Evolutionary conservation across 2,888 invertebrate species (phyloP), one percentile per base, ranked within the genome.

Genomic region (Gymnosoma rotundatum): DNA sequence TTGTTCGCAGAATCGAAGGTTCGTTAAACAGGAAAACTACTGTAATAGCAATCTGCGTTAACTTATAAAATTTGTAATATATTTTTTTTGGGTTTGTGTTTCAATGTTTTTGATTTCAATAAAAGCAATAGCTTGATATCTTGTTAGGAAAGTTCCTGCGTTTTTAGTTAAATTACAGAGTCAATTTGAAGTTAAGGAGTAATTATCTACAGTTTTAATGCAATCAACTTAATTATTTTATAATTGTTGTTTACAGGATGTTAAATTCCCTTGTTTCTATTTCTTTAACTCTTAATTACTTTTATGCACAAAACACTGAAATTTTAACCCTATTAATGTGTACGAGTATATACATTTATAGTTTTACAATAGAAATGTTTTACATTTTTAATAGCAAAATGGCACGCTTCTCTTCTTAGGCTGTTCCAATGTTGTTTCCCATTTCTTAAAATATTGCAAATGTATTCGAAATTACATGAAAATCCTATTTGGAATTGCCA

Each of bases 391-490:
- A 66, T 70, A 72, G 21, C 25, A 66, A 72, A 38, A 42, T 73
- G 38, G 52, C 66, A 79, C 58, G 72, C 50, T 66, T 72, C 66
- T 42, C 66, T n/a, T 52, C n/a, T 52, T 21, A 45, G 21, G 12
- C 12, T 42, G 0, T 7, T 21, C n/a, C 20, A 52, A 25, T 54
- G 16, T 56, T 25, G 14, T 56, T 56, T 56, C 32, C 12, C 42
- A 7, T 38, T 56, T 3, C 1, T 12, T n/a, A 25, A 54, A 56
- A 12, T 5, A 32, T 8, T 16, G 9, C 48, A 58, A 45, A 32
- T 36, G 12, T 21, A 36, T 20, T 42, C 14, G 4, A 45, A 38
- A 48, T n/a, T 63, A 48, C 56, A 20, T 48, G 5, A 64, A 66
- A 72, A 64, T 38, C 36, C 10, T 61, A 25, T 42, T 63, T 69